Base-by-base conservation (phyloP, 1,140 invertebrate genomes). In the Pectinophora gossypiella region DNA sequence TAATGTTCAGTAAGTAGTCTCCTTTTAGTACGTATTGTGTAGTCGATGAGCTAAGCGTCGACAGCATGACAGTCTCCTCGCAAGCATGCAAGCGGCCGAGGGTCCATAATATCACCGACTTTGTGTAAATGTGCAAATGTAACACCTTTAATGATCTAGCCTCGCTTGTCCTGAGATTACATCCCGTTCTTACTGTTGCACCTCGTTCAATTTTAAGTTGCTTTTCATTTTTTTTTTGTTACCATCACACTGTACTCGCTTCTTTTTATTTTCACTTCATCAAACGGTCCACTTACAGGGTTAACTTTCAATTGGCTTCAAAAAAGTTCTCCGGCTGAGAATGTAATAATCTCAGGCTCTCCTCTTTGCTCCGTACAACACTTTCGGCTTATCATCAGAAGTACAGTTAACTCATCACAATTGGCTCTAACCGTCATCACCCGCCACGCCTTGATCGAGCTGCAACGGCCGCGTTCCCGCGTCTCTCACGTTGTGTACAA, bases 361-460 rank as follows among this genome's bases (percentile, higher is more conserved):
- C 93, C 93, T 94, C 93, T 94, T 94, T 94, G 93, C 93, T 93
- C 91, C 89, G 90, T 72, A 72, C 69, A 72, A 76, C 76, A 81
- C 79, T 84, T 72, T 84, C 72, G 81, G 80, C 81, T 85, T 86
- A 71, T 76, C 79, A 84, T 82, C 78, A 68, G 76, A 73, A 76
- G 60, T 76, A 65, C 75, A 84, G 76, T 82, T 85, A 87, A 85
- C 79, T 82, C 81, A 83, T 86, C 77, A 75, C 72, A 60, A 86
- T 86, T 86, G 83, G 83, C 83, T 86, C 83, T 86, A 86, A 86
- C 83, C 75, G 72, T 74, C 64, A 77, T 75, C 73, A 66, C 61
- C n/a, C 63, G 48, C 54, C 18, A 19, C 32, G 16, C 20, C 19
- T 51, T 27, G 36, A 51, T 58, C 64, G 59, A 64, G 59, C 61